phyloP scores from a whole-genome alignment of 2,888 invertebrate species.

The Pedicia rivosa region DNA sequence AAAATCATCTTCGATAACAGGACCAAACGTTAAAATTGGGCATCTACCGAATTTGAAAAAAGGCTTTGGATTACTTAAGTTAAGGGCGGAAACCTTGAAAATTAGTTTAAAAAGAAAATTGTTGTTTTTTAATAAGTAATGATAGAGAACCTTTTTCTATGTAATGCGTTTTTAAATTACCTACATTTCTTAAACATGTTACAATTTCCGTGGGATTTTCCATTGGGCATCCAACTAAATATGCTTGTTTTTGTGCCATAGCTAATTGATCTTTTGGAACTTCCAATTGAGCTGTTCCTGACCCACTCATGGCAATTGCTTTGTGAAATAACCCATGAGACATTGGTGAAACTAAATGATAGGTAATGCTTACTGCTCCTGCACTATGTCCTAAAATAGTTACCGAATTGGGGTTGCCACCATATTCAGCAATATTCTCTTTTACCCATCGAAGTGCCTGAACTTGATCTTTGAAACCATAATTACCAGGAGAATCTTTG shows the following conservation, averaged over 20 bases:
- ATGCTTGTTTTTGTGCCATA: conserved; percentile 45
- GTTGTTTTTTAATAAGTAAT: too few relatives aligned
- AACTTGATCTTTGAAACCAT: conserved; percentile 56
- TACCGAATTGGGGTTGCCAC: conserved; percentile 46
- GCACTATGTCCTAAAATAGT: conserved; percentile 47
- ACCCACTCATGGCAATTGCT: conserved; percentile 51
- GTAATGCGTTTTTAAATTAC: too few relatives aligned
- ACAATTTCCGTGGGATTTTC: conserved; percentile 16
- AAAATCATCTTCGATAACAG: conserved; percentile 47
- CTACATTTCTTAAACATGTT: neutral
- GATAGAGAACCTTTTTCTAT: too few relatives aligned
- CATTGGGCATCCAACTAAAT: conserved; percentile 39
- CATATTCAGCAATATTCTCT: conserved; percentile 46
- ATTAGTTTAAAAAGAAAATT: too few relatives aligned
- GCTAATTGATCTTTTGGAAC: conserved; percentile 36
- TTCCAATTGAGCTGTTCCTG: conserved; percentile 37
- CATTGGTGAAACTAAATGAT: conserved; percentile 49
- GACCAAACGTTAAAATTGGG: conserved; percentile 36
- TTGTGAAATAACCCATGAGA: conserved; percentile 51
- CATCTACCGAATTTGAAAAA: too few relatives aligned
- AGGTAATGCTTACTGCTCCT: conserved; percentile 33
- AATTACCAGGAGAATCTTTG: conserved; percentile 46
- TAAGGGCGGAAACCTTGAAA: too few relatives aligned
- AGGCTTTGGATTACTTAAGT: too few relatives aligned
- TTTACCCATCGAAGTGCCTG: conserved; percentile 47